Evolutionary conservation across 2,888 invertebrate species (phyloP), one percentile per base, ranked within the genome.

Genomic region (Lithophane ornitopus): DNA sequence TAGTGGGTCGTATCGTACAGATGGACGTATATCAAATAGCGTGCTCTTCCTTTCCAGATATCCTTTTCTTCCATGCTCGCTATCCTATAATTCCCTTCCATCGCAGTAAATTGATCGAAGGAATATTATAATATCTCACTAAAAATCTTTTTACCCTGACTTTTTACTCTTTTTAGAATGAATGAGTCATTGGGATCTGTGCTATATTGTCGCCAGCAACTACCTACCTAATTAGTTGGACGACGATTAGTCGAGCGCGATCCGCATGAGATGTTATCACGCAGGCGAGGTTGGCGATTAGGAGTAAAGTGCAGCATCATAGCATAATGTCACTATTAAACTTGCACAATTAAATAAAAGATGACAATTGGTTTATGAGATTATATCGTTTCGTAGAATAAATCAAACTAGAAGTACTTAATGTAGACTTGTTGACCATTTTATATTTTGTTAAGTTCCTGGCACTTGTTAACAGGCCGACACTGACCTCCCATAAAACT

Each of bases 251-350:
- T 71, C 22, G 39, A 52, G 34, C n/a, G 67, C 46, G 26, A 52
- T 81, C 80, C 70, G 61, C 41, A 19, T 39, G 82, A 67, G 82
- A 70, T 85, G 63, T 56, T 70, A 68, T 85, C 85, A 58, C 16
- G 46, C 6, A 28, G 19, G n/a, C 58, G 75, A 85, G 77, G 87
- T 56, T 74, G 58, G 39, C 11, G 54, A 74, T 85, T 72, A 77
- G 44, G 9, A 41, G 59, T 63, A 58, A 69, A 74, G 49, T 77
- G 80, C 75, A 76, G 72, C 49, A 73, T 73, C 66, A 46, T 66
- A 59, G 44, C 62, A 14, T 58, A 70, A 49, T 54, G 62, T 44
- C 68, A 66, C 52, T 58, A 68, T 68, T 54, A 41, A 9, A 41
- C 39, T 54, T 28, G 12, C 49, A 73, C 56, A 49, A 73, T 73